Percentiles rank a stretch among this genome's conserved stretches.
These are phyloP conservation scores for Todus mexicanus DNA, from an alignment of 2,797 vertebrate species.

Conservation along the genomic window DNA sequence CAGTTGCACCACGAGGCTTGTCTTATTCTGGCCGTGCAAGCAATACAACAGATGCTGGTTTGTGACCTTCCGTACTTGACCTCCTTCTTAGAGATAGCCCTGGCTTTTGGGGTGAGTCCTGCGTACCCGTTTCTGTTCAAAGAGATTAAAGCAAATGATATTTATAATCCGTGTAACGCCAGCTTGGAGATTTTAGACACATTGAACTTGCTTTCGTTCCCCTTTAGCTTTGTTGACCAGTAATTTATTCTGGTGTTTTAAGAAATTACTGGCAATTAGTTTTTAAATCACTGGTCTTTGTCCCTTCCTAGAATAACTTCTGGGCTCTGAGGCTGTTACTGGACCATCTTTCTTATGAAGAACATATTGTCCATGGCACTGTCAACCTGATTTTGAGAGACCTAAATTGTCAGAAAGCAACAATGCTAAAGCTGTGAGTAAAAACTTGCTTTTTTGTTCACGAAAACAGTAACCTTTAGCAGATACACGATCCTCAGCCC, in stretches of 20 bases:
- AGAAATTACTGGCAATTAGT: background rate
- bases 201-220: background rate
- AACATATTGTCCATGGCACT: background rate
- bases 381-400: constrained; percentile 17
- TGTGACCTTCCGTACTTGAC: background rate
- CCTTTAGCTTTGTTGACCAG: background rate
- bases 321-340: constrained; percentile 63
- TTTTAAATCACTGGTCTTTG: background rate
- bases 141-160: background rate
- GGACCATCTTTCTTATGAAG: constrained; percentile 10
- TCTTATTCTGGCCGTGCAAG: constrained; percentile 56
- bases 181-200: background rate
- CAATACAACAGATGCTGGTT: constrained; percentile 50
- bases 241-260: background rate
- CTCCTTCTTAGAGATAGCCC: constrained; percentile 41
- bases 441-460: background rate
- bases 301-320: constrained; percentile 52
- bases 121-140: background rate
- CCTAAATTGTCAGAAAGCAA: background rate
- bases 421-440: constrained; percentile 45
- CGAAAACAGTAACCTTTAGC: background rate
- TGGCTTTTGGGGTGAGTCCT: constrained; percentile 65
- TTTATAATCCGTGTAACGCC: background rate
- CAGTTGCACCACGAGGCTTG: constrained; percentile 10
- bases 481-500: background rate